Conservation (phyloP, 1,140 invertebrate species). For the Leptinotarsa texana region DNA sequence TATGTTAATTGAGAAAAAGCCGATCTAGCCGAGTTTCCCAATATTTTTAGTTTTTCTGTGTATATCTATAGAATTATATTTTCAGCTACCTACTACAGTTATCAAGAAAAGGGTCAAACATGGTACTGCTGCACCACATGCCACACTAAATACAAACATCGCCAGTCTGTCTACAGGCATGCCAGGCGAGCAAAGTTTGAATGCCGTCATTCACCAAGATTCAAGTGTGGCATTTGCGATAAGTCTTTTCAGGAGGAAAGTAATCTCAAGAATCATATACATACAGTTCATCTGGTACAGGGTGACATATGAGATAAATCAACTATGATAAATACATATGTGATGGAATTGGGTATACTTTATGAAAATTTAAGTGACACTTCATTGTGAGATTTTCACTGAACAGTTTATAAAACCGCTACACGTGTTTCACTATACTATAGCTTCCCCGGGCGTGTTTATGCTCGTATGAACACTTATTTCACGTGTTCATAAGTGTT, state of each 20-base stretch:
- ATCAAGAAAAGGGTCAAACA: background rate
- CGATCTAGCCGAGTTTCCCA: no score
- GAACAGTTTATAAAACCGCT: no score
- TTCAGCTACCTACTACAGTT: background rate
- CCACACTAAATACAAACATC: constrained; percentile 23
- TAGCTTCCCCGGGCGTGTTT: no score
- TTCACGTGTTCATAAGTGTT: no score
- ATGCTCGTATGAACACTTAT: no score
- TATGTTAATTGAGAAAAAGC: no score
- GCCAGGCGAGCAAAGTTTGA: constrained; percentile 26
- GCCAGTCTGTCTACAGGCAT: constrained; percentile 19
- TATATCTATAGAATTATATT: background rate
- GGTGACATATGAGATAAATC: no score
- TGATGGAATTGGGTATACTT: no score
- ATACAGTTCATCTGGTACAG: background rate
- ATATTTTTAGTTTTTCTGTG: background rate
- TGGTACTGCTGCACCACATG: constrained; percentile 22
- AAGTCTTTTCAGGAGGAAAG: constrained; percentile 30
- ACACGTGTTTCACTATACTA: no score
- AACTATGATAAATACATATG: no score
- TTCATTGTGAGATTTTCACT: no score
- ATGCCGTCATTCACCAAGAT: constrained; percentile 32
- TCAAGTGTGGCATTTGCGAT: constrained; percentile 32
- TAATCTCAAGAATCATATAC: constrained; percentile 21
- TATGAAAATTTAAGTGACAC: no score